Evolutionary conservation across 1,140 invertebrate genomes (phyloP), one percentile per base, ranked within the genome.

Genomic region (Orius insidiosus): DNA sequence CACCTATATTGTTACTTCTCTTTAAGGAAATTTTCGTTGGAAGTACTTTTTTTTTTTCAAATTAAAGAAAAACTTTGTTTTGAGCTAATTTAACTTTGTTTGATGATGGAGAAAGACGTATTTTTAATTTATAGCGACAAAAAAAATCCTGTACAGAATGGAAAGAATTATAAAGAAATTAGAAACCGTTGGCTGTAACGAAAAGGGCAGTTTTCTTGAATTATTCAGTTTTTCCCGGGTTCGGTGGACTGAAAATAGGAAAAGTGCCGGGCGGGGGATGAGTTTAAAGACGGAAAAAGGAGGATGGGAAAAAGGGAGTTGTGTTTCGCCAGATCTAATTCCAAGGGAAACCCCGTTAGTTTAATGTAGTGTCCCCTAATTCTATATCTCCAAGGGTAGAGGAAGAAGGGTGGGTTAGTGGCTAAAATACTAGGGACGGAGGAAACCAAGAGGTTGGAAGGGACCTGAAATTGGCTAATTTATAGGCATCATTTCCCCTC

Each of bases 281-380:
- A n/a, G 9, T 5, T 15, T n/a, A 36, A 40, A 40, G 16, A 40
- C 9, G 18, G 18, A 40, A 40, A 40, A 15, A 10, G 9, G 9
- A 40, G 18, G 4, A n/a, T n/a, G n/a, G n/a, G n/a, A n/a, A n/a
- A n/a, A n/a, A n/a, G 38, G 38, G 38, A 40, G 18, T 40, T 40
- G 38, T 36, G 13, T 40, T 40, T 13, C 13, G 13, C 38, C 13
- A 18, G 38, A 40, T 40, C 38, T 40, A 14, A 40, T 18, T 40
- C 38, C 16, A 50, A 50, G 48, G 48, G 45, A 32, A 30, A 13
- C 10, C n/a, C 45, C 14, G 8, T 34, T 46, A 13, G 11, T 47
- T 44, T 44, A 44, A 44, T 32, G 42, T 44, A 45, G 34, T 45
- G 32, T 44, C 42, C n/a, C 42, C 43, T 16, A 45, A 16, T 35